Conservation (phyloP, 1,140 invertebrate genomes). For the Sminthurides bifidus region DNA sequence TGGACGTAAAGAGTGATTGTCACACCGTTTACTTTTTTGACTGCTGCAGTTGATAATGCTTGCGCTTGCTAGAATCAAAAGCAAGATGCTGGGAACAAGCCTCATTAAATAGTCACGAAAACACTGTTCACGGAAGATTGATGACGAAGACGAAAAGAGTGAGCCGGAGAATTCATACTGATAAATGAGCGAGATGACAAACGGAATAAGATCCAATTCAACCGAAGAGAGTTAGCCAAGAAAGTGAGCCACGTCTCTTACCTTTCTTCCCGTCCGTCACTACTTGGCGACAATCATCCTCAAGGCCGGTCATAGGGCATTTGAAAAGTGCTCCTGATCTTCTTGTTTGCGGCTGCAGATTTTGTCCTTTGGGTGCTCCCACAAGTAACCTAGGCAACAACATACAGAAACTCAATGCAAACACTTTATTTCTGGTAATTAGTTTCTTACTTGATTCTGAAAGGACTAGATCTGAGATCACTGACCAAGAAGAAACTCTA, state of each 20-base stretch:
- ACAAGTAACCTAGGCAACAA: conserved; percentile 62
- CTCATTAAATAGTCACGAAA: not conserved
- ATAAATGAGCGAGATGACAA: conserved; percentile 16
- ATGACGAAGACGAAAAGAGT: not conserved
- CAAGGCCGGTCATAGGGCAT: conserved; percentile 57
- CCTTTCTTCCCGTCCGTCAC: conserved; percentile 71
- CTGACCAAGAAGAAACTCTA: no score
- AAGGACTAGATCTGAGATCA: no score
- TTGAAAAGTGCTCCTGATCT: conserved; percentile 76
- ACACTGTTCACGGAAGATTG: not conserved
- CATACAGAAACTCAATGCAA: not conserved
- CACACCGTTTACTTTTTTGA: no score
- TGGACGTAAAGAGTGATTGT: no score
- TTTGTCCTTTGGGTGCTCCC: conserved; percentile 77
- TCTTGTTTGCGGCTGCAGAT: conserved; percentile 68
- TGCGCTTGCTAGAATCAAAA: not conserved
- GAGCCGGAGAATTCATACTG: conserved; percentile 9
- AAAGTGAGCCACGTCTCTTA: conserved; percentile 41
- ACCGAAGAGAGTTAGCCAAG: conserved; percentile 7
- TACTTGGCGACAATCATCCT: conserved; percentile 65
- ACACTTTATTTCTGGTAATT: not conserved
- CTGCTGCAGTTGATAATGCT: conserved; percentile 1
- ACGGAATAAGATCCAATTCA: conserved; percentile 22
- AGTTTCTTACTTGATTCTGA: no score
- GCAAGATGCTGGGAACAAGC: not conserved